Evolutionary conservation across 2,888 invertebrate species (phyloP).

Genomic region (Trachelus troglodyta): DNA sequence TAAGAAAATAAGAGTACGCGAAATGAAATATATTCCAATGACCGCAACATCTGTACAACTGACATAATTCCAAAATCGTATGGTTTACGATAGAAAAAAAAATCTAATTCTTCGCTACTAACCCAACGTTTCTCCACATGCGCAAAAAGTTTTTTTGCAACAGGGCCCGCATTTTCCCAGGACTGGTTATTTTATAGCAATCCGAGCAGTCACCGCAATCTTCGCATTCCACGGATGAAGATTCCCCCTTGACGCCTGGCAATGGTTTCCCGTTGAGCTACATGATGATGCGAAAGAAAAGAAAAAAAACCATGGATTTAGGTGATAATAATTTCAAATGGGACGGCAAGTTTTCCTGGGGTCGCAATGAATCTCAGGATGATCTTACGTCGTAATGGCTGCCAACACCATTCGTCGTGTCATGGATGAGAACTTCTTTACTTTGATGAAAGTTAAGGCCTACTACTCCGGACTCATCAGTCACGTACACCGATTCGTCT

Average conservation of each 20-base stretch:
- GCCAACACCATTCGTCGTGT: slow-evolving; percentile 74
- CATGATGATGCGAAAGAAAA: too few species aligned
- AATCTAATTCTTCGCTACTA: slow-evolving; percentile 33
- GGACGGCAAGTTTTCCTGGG: neutral
- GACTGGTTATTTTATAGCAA: slow-evolving; percentile 78
- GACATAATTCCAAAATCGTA: too few species aligned
- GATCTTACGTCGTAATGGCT: slow-evolving; percentile 71
- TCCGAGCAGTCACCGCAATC: slow-evolving; percentile 70
- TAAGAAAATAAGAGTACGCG: too few species aligned
- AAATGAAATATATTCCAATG: too few species aligned
- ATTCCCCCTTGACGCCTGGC: slow-evolving; percentile 58
- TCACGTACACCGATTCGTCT: slow-evolving; percentile 85
- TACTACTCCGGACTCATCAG: slow-evolving; percentile 87
- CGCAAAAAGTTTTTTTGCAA: slow-evolving; percentile 89
- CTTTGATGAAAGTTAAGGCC: slow-evolving; percentile 92
- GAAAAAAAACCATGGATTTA: slow-evolving; percentile 42
- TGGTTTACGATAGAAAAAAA: neutral
- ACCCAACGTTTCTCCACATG: slow-evolving; percentile 93
- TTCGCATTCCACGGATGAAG: slow-evolving; percentile 70
- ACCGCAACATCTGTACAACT: too few species aligned
- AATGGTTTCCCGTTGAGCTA: slow-evolving; percentile 61
- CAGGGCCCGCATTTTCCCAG: slow-evolving; percentile 85
- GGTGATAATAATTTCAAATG: slow-evolving; percentile 27
- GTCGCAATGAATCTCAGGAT: neutral
- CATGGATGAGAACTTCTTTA: slow-evolving; percentile 86